These are phyloP conservation scores for Aporophyla nigra DNA, from an alignment of 2,888 invertebrate species.

Conservation along the genomic window DNA sequence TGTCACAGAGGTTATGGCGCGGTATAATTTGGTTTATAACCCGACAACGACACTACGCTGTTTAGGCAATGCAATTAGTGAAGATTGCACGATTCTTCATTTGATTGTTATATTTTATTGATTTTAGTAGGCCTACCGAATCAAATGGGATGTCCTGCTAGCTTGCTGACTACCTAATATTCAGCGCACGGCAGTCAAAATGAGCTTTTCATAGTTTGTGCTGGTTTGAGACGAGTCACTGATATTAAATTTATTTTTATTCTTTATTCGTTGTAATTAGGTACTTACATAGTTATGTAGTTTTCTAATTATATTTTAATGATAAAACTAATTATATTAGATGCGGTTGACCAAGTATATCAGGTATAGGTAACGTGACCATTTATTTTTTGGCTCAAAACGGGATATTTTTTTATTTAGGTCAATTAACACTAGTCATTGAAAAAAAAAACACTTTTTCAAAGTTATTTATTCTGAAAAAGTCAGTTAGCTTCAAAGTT, in stretches of 20 bases:
- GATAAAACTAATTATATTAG: conserved; percentile 19
- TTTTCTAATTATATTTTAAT: neutral
- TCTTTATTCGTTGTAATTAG: neutral
- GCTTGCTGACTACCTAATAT: neutral
- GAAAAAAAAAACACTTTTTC: too few relatives aligned
- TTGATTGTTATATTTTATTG: conserved; percentile 11
- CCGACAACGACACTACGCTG: conserved; percentile 85
- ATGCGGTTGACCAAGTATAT: conserved; percentile 7
- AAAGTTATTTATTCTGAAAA: too few relatives aligned
- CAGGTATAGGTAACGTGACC: too few relatives aligned
- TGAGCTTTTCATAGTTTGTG: neutral
- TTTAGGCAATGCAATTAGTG: conserved; percentile 83
- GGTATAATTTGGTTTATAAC: conserved; percentile 90
- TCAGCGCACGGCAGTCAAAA: neutral
- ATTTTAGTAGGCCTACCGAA: neutral
- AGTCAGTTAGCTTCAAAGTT: too few relatives aligned
- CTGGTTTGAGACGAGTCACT: neutral
- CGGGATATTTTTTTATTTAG: too few relatives aligned
- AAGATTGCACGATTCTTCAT: conserved; percentile 36
- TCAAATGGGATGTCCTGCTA: neutral
- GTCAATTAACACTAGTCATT: too few relatives aligned
- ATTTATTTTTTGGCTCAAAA: too few relatives aligned
- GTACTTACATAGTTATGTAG: neutral
- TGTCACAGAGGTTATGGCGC: conserved; percentile 89
- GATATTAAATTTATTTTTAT: neutral